These are phyloP conservation scores for Chironex yamaguchii DNA, from an alignment of 30 jellyfish, hydroid and myxozoan species.

Conservation along the genomic window DNA sequence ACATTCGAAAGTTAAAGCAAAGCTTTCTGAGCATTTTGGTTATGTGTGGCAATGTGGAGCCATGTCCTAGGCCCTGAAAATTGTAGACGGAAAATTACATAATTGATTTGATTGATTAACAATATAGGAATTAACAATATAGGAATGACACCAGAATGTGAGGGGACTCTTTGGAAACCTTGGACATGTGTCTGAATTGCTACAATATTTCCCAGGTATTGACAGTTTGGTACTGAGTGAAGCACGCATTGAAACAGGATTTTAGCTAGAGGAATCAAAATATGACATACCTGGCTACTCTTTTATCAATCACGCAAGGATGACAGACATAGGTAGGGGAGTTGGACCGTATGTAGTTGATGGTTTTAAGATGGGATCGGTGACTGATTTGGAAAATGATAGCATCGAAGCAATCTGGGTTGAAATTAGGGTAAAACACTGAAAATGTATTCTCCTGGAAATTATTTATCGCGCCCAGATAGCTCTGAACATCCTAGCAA, in stretches of 20 bases:
- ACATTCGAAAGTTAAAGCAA: slow-evolving; percentile 60
- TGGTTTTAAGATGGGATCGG: slow-evolving; percentile 56
- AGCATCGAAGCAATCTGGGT: slow-evolving; percentile 55
- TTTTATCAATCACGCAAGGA: slow-evolving; percentile 62
- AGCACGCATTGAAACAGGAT: slow-evolving; percentile 65
- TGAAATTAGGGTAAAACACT: slow-evolving; percentile 47
- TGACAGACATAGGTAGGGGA: slow-evolving; percentile 71
- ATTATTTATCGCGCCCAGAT: slow-evolving; percentile 8
- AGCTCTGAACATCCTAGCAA: not conserved
- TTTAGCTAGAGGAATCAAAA: slow-evolving; percentile 54
- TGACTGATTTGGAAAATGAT: slow-evolving; percentile 63
- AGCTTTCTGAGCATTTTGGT: slow-evolving; percentile 19
- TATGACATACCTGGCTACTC: slow-evolving; percentile 71
- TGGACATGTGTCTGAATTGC: slow-evolving; percentile 65
- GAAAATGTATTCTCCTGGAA: slow-evolving; percentile 28
- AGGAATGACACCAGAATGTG: slow-evolving; percentile 66
- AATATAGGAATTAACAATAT: slow-evolving; percentile 43
- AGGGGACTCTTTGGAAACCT: slow-evolving; percentile 76
- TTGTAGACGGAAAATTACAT: slow-evolving; percentile 34
- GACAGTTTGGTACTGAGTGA: slow-evolving; percentile 71
- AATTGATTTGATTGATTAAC: slow-evolving; percentile 28
- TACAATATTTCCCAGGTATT: slow-evolving; percentile 63
- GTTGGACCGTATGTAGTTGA: slow-evolving; percentile 70
- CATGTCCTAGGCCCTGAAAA: slow-evolving; percentile 67
- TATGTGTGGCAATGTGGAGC: slow-evolving; percentile 73